A percentile compares a stretch with the other conserved stretches of the same genome.
phyloP scores from a whole-genome alignment of 2,113 vertebrate genomes.

The Gnathonemus echidnorhynchus region DNA sequence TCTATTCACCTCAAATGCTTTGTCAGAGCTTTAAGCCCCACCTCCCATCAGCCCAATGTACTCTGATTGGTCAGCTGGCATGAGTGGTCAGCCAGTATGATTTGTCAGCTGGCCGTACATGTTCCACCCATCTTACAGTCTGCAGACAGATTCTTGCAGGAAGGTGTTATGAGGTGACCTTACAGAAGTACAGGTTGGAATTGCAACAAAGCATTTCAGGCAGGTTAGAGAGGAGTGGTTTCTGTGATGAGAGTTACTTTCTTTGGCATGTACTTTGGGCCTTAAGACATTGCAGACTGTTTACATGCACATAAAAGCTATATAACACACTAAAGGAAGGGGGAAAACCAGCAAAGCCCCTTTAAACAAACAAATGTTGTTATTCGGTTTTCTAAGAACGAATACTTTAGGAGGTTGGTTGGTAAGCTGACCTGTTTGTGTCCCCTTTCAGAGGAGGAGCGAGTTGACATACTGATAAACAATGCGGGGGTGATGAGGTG shows the following conservation, averaged over 20 bases:
- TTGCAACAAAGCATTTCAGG: background rate
- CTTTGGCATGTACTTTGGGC: background rate
- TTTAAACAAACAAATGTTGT: background rate
- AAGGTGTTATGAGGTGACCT: background rate
- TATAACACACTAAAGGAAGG: background rate
- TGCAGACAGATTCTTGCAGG: background rate
- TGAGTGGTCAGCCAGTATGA: background rate
- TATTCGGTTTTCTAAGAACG: background rate
- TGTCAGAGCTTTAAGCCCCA: background rate
- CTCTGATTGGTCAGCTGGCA: background rate
- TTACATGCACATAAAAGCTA: background rate
- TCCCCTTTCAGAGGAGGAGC: conserved; percentile 60
- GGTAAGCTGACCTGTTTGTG: background rate
- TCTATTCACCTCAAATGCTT: background rate
- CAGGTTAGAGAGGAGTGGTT: background rate
- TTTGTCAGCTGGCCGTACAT: background rate
- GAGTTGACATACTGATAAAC: conserved; percentile 71
- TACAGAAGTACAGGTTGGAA: background rate
- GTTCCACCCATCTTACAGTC: background rate
- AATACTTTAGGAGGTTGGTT: background rate
- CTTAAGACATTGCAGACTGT: background rate
- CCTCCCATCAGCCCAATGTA: background rate
- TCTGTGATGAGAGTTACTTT: background rate
- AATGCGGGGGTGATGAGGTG: conserved; percentile 80
- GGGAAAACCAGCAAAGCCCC: background rate